phyloP scores from a whole-genome alignment of 2,113 vertebrate species.

The Cebus imitator region DNA sequence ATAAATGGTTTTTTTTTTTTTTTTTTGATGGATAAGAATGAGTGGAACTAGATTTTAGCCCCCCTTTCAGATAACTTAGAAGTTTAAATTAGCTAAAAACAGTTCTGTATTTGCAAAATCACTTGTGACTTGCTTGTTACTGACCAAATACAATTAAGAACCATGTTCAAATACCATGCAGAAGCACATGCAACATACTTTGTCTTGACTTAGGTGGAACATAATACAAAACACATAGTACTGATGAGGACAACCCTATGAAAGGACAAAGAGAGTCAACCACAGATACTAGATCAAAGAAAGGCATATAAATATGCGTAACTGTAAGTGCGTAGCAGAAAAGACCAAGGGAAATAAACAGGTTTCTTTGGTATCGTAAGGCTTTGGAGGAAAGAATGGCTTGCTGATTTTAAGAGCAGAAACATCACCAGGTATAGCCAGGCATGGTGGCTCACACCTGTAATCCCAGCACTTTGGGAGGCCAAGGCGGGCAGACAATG shows the following conservation, averaged over 20 bases:
- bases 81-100: background rate
- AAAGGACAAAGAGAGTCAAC: background rate
- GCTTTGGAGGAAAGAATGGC: background rate
- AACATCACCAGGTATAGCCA: no score
- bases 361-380: background rate
- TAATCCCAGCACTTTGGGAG: no score
- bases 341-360: background rate
- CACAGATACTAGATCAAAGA: background rate
- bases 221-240: background rate
- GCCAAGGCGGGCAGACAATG: no score
- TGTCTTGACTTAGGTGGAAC: background rate
- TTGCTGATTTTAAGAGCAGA: background rate
- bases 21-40: background rate
- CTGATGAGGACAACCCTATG: background rate
- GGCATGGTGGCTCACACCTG: no score
- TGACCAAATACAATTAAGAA: background rate
- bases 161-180: background rate
- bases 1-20: background rate
- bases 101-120: background rate
- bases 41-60: background rate
- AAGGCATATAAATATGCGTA: background rate
- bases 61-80: background rate
- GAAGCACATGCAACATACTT: background rate
- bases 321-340: background rate
- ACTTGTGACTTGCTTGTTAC: background rate